Base-by-base conservation (phyloP, 2,888 invertebrate species). In the Acleris emargana region DNA sequence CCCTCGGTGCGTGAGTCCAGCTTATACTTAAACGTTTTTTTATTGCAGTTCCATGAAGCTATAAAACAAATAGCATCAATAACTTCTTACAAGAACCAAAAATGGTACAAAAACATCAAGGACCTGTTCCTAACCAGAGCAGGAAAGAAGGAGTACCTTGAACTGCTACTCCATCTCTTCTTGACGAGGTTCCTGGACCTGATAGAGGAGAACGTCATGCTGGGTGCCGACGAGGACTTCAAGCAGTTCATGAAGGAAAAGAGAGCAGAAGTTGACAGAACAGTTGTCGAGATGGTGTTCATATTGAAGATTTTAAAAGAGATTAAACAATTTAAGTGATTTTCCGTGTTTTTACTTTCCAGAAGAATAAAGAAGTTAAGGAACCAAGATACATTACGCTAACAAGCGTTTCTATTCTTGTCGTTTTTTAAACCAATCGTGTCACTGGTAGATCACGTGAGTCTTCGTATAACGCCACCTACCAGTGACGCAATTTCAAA, bases 31-130 rank as follows among this genome's bases (percentile, higher is more conserved):
- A 20, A 1, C 13, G 16, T 43, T 16, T 1, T 51, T 5, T 11
- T 25, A 25, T 28, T 68, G 54, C 80, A 91, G 91, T 59, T 91
- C 0, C 89, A 91, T 67, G 76, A 76, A 4, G 80, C 87, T 0
- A 60, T 91, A 17, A 85, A 80, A 58, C 72, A 82, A 17, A 81
- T 90, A 64, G 77, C 88, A 0, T 61, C 69, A 9, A 70, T 85
- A 18, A 87, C 87, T 0, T 81, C 72, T 25, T 86, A 77, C 62
- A 78, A 72, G 1, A 73, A 76, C 0, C 89, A 88, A 59, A 72
- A 70, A 1, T 89, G 88, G 89, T 85, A 76, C 11, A 17, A 72
- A 6, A 85, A 87, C 22, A 58, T 90, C 0, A 84, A 84, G 68
- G 73, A 80, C 1, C 43, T 87, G 0, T 87, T 84, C 57, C 32